These are phyloP conservation scores for Dolichomitus sp. DNA, from an alignment of 2,888 invertebrate genomes.

Conservation along the genomic window DNA sequence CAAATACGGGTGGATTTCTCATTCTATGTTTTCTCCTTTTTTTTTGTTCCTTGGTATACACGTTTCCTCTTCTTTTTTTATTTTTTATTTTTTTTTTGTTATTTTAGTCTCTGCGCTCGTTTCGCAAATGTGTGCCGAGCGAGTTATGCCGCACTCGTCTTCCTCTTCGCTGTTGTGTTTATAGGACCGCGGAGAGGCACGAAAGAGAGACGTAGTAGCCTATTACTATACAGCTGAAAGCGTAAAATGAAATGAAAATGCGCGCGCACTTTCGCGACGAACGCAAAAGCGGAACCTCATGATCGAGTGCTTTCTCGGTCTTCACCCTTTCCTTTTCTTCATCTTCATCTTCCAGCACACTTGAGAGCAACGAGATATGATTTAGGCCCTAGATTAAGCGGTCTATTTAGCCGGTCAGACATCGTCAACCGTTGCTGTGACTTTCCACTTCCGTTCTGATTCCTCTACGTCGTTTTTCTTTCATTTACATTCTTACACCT, in stretches of 20 bases:
- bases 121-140: slow-evolving; percentile 22
- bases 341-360: slow-evolving; percentile 15
- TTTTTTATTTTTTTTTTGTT: slow-evolving; percentile 8
- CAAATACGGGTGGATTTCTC: slow-evolving; percentile 9
- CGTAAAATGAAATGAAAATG: slow-evolving; percentile 15
- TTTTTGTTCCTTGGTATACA: slow-evolving; percentile 36
- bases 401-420: slow-evolving; percentile 65
- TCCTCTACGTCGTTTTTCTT: not conserved
- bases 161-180: slow-evolving; percentile 5
- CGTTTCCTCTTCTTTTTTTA: not conserved
- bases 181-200: slow-evolving; percentile 7
- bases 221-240: not conserved
- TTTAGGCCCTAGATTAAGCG: slow-evolving; percentile 71
- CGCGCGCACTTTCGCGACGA: slow-evolving; percentile 15
- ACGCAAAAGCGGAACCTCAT: not conserved
- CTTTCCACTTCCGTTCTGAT: slow-evolving; percentile 70
- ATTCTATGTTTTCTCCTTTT: slow-evolving; percentile 24
- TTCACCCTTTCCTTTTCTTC: slow-evolving; percentile 34
- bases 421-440: slow-evolving; percentile 65
- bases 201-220: not conserved
- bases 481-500: not conserved
- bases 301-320: slow-evolving; percentile 34
- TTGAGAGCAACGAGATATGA: slow-evolving; percentile 70
- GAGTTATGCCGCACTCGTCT: slow-evolving; percentile 24
- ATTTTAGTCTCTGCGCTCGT: slow-evolving; percentile 20